Evolutionary conservation across 2,797 vertebrate species (phyloP).

Genomic region (Coilia nasus): DNA sequence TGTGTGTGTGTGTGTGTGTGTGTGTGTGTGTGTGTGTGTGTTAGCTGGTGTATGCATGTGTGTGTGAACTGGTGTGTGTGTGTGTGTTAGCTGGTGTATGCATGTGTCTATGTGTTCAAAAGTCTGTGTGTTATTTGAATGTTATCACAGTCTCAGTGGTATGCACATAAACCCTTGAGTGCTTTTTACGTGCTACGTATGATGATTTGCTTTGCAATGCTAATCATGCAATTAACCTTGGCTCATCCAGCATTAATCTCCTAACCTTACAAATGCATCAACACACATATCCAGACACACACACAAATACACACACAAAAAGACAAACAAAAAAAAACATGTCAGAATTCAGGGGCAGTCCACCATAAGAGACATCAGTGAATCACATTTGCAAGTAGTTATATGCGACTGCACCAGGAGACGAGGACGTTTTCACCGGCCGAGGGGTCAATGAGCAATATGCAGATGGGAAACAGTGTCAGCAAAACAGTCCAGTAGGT

Average conservation of each 20-base stretch:
- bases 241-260: not conserved
- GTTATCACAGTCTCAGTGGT: not conserved
- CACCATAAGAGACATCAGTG: too few species aligned
- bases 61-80: not conserved
- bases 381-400: too few species aligned
- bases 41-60: not conserved
- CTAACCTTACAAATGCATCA: not conserved
- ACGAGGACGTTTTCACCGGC: too few species aligned
- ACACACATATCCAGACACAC: too few species aligned
- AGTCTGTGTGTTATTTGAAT: too few species aligned
- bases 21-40: not conserved
- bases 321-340: too few species aligned
- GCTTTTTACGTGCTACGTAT: not conserved
- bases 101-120: too few species aligned
- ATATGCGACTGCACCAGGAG: too few species aligned
- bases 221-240: not conserved
- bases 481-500: not conserved
- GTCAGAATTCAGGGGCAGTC: too few species aligned
- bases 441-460: too few species aligned
- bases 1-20: not conserved
- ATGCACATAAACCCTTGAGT: not conserved
- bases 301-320: too few species aligned
- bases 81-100: not conserved
- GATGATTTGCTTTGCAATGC: not conserved
- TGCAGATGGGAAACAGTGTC: not conserved